Conservation (phyloP, 2,113 vertebrate genomes). For the Pelvicachromis taeniatus region DNA sequence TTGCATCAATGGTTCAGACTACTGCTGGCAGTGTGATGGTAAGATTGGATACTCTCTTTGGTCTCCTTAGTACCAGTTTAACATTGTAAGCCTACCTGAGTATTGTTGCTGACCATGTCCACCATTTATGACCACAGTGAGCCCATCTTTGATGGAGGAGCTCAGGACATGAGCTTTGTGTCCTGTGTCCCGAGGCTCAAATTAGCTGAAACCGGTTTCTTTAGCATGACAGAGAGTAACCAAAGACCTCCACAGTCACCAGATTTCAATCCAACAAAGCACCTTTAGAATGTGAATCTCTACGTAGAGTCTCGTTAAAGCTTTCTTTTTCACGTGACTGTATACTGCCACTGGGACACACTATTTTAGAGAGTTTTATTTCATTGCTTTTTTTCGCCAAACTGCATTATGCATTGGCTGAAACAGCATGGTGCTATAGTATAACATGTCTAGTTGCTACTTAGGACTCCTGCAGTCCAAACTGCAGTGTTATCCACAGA, state of each 20-base stretch:
- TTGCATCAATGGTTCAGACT: not conserved
- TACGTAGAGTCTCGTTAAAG: not conserved
- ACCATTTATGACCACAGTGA: not conserved
- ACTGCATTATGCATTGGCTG: not conserved
- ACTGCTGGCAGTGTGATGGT: rapidly evolving
- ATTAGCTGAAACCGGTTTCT: not conserved
- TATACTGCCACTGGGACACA: rapidly evolving
- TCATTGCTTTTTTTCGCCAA: not conserved
- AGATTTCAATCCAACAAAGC: not conserved
- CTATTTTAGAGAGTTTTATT: not conserved
- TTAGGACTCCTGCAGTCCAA: not conserved
- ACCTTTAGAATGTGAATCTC: not conserved
- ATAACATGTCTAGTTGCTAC: not conserved
- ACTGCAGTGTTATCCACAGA: not conserved
- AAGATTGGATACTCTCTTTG: not conserved
- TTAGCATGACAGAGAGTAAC: not conserved
- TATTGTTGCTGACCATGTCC: not conserved
- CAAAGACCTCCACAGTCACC: not conserved
- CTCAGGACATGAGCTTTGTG: not conserved
- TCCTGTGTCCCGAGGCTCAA: not conserved
- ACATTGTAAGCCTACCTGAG: not conserved
- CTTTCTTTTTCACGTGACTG: not conserved
- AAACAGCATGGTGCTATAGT: not conserved
- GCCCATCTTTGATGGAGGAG: not conserved
- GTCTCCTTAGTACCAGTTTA: not conserved